Evolutionary conservation across 2,113 vertebrate species (phyloP), one percentile per base, ranked within the genome.

Genomic region (Ictidomys tridecemlineatus): DNA sequence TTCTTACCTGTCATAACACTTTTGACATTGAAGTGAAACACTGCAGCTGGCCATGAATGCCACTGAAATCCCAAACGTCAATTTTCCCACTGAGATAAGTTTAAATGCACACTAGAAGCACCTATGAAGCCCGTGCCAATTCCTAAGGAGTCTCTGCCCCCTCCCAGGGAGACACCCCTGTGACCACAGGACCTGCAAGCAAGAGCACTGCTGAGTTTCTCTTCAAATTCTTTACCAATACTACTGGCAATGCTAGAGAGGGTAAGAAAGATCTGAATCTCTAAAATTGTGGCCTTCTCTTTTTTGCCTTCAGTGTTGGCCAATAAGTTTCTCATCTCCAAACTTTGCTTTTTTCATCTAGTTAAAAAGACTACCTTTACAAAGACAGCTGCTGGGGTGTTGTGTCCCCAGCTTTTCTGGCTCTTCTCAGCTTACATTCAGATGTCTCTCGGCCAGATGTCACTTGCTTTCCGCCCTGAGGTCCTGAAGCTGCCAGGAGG

Each of bases 21-120:
- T 22, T 61, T 63, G 22, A 70, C 8, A 1, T 13, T 42, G 22
- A 10, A 0, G 30, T 0, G 28, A 32, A 67, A 16, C 16, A 8
- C 14, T 3, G 24, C 32, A 6, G 26, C 7, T 0, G 5, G 3
- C 65, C 22, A 16, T 42, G 26, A 9, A 0, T 5, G 24, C 13
- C 53, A 42, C 0, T 0, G 48, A 28, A 65, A 78, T 65, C 74
- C 80, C 8, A 14, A 4, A 17, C 3, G 2, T 22, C 16, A 3
- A 0, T 17, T 12, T 37, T 8, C 65, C 72, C 14, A 9, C 30
- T 34, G 8, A 58, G 42, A 39, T 9, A 34, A 48, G 72, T 42
- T 24, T 30, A 26, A 22, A 48, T 17, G 4, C 2, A 0, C 24
- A 24, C 26, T 4, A 22, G 24, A 18, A 11, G 73, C 61, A 18